Evolutionary conservation across 1,140 invertebrate species (phyloP), one percentile per base, ranked within the genome.

Genomic region (Himalopsyche phryganea): DNA sequence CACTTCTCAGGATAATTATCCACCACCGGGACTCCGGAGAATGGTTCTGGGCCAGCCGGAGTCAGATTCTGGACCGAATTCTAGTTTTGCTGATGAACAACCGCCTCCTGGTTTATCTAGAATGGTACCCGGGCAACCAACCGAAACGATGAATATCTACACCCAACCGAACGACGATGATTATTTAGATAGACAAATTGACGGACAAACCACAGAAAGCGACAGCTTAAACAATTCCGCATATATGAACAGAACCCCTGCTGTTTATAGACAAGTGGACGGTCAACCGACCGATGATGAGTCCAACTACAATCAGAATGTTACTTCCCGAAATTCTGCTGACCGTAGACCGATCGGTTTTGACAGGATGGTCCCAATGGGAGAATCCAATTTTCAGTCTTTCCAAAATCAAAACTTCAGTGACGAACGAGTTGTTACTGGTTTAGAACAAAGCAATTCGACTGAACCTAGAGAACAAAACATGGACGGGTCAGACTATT

Each of bases 11-110:
- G 71, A 78, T 54, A 74, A 71, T 17, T 65, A 80, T 47, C 84
- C 83, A 17, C 83, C 83, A 2, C 83, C 82, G 0, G 83, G 83
- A 2, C 57, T 84, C 1, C 77, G 81, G 7, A 72, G 85, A 47
- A 78, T 85, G 73, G 84, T 85, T 10, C 74, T 85, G 0, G 85
- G 84, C 0, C 83, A 85, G 61, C 79, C 83, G 18, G 84, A 85
- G 62, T 68, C 80, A 47, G 80, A 82, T 62, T 79, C 74, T 50
- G 67, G 63, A 49, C 78, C 79, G 61, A 68, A 74, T 72, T 64
- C 73, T 65, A 71, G 78, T 73, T 72, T 78, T 67, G 66, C 77
- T 1, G 73, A 77, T 58, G 78, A 80, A 53, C 77, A 79, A 10
- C 81, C 81, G 6, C 81, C 81, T 1, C 80, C 80, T 36, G 81